A percentile compares a stretch with the other conserved stretches of the same genome.
Conservation (phyloP, 2,888 invertebrate genomes). For the Helicoverpa assulta region DNA sequence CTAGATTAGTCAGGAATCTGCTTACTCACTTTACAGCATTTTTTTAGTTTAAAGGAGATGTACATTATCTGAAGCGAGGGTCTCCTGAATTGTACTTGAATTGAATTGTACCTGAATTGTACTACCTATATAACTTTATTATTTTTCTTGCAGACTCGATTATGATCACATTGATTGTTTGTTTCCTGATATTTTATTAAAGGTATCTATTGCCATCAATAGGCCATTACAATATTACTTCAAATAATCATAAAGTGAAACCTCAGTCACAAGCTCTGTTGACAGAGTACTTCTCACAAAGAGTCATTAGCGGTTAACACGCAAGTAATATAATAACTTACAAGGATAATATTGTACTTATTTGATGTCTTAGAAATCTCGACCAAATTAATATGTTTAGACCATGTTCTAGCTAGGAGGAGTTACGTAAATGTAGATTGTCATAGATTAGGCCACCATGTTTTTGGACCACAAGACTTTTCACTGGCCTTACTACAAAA, state of each 20-base stretch:
- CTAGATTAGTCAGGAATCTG: no score
- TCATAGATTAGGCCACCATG: not conserved
- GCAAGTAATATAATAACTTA: conserved; percentile 32
- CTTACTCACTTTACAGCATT: no score
- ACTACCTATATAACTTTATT: no score
- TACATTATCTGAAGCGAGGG: no score
- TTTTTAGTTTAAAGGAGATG: no score
- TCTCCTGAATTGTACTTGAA: no score
- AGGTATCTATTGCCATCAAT: no score
- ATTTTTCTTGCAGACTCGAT: no score
- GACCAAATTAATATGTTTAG: conserved; percentile 19
- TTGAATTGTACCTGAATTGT: no score
- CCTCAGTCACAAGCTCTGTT: not conserved
- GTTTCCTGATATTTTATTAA: no score
- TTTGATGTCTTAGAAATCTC: conserved; percentile 15
- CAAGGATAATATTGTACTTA: not conserved
- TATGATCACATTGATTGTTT: no score
- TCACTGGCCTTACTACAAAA: no score
- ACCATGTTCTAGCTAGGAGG: conserved; percentile 12
- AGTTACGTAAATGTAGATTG: not conserved
- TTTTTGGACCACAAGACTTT: not conserved
- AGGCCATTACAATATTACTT: not conserved
- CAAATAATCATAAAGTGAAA: conserved; percentile 12
- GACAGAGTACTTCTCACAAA: conserved; percentile 5
- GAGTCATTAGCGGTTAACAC: conserved; percentile 23